Evolutionary conservation across 2,888 invertebrate species (phyloP).

Genomic region (Xanthia icteritia): DNA sequence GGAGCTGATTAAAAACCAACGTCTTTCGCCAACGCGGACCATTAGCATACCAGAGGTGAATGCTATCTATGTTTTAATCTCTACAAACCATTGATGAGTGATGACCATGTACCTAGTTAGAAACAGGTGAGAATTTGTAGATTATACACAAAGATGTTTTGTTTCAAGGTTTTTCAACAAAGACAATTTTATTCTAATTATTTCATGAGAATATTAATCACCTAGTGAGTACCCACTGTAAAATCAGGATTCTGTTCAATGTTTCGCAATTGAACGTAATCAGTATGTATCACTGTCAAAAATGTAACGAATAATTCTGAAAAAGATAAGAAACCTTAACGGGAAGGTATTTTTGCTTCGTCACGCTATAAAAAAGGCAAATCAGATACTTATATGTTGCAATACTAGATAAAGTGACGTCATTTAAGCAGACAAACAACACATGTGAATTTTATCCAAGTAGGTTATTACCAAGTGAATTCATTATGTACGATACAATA

Average conservation of each 20-base stretch:
- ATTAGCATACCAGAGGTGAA: conserved; percentile 5
- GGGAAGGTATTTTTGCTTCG: conserved; percentile 12
- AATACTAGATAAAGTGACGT: conserved; percentile 48
- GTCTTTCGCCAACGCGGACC: background rate
- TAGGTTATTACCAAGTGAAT: background rate
- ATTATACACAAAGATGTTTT: conserved; percentile 22
- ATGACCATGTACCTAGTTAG: conserved; percentile 6
- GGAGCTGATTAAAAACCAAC: conserved; percentile 15
- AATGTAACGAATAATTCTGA: background rate
- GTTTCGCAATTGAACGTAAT: conserved; percentile 1
- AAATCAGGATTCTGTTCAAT: background rate
- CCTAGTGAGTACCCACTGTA: background rate
- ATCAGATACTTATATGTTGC: background rate
- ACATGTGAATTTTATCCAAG: conserved; percentile 1
- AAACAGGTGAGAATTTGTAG: conserved; percentile 5
- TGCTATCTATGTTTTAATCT: conserved; percentile 15
- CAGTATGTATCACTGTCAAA: background rate
- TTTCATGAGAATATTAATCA: conserved; percentile 7
- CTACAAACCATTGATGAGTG: conserved; percentile 18
- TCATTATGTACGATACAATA: background rate
- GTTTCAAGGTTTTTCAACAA: conserved; percentile 27
- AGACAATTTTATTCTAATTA: conserved; percentile 7
- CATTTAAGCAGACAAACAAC: conserved; percentile 4
- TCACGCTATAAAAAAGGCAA: conserved; percentile 5
- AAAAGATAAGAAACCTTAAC: conserved; percentile 32